Conservation (phyloP, 2,113 vertebrate species). For the Proterorhinus semilunaris region DNA sequence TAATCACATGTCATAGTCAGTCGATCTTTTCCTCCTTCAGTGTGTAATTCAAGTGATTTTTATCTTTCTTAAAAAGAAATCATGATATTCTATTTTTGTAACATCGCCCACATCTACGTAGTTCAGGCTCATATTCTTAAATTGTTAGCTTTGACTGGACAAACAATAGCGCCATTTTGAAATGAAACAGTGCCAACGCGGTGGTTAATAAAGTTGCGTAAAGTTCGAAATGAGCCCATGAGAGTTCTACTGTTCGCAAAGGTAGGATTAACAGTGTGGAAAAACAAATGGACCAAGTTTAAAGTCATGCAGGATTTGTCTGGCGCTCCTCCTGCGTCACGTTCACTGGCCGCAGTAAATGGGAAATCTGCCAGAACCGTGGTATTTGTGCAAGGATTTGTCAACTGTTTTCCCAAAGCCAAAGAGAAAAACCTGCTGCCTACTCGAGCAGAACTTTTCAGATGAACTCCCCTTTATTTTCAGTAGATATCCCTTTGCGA, state of each 20-base stretch:
- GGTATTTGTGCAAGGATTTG: neutral
- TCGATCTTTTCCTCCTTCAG: too few relatives aligned
- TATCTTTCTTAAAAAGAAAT: too few relatives aligned
- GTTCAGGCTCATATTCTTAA: too few relatives aligned
- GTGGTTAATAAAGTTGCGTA: neutral
- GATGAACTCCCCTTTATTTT: constrained; percentile 29
- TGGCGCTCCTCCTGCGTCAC: constrained; percentile 17
- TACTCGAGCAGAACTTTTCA: constrained; percentile 37
- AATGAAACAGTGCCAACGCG: neutral
- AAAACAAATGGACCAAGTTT: neutral
- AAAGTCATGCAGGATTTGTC: constrained; percentile 16
- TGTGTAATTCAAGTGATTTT: too few relatives aligned
- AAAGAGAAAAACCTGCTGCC: constrained; percentile 12
- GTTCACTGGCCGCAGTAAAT: constrained; percentile 53
- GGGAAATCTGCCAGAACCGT: constrained; percentile 49
- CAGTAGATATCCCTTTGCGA: constrained; percentile 15
- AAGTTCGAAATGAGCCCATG: neutral
- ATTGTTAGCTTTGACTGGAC: neutral
- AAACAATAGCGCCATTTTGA: neutral
- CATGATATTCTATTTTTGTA: too few relatives aligned
- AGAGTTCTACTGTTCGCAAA: neutral
- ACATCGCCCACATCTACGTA: too few relatives aligned
- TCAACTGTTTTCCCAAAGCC: constrained; percentile 31
- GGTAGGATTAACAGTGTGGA: neutral
- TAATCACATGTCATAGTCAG: too few relatives aligned